A percentile compares a stretch with the other conserved stretches of the same genome.
Conservation (phyloP, 2,888 invertebrate species). For the Hydraecia micacea region DNA sequence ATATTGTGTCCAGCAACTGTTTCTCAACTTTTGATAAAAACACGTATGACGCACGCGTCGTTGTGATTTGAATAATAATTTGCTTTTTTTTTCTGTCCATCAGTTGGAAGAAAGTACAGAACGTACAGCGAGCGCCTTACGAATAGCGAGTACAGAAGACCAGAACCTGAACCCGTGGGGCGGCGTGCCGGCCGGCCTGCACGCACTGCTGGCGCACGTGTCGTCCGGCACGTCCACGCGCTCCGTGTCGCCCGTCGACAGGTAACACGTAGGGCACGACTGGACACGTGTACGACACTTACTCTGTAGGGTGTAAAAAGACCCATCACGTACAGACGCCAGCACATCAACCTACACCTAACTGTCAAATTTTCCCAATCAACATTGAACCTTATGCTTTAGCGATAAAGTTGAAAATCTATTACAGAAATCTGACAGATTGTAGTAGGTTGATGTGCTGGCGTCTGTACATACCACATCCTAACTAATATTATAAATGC, state of each 20-base stretch:
- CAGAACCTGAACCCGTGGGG: constrained; percentile 82
- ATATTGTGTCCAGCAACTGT: neutral
- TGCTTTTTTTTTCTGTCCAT: neutral
- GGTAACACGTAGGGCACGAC: constrained; percentile 63
- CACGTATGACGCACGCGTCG: neutral
- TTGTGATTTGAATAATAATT: neutral
- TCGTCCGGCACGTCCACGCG: constrained; percentile 91
- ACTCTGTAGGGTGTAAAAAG: neutral
- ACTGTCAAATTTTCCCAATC: no score
- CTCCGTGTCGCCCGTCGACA: constrained; percentile 91
- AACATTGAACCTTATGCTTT: no score
- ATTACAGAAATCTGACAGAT: no score
- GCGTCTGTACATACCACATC: no score
- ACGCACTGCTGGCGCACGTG: constrained; percentile 86
- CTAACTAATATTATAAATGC: no score
- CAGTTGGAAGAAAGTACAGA: constrained; percentile 84
- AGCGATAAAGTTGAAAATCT: no score
- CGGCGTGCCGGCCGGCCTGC: constrained; percentile 75
- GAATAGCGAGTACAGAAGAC: constrained; percentile 77
- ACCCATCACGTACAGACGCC: no score
- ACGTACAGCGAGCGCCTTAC: constrained; percentile 79
- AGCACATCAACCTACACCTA: no score
- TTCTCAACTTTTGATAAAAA: neutral
- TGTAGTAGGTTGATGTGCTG: no score
- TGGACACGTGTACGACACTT: neutral